Evolutionary conservation across 2,797 vertebrate species (phyloP), one percentile per base, ranked within the genome.

Genomic region (Fringilla coelebs): DNA sequence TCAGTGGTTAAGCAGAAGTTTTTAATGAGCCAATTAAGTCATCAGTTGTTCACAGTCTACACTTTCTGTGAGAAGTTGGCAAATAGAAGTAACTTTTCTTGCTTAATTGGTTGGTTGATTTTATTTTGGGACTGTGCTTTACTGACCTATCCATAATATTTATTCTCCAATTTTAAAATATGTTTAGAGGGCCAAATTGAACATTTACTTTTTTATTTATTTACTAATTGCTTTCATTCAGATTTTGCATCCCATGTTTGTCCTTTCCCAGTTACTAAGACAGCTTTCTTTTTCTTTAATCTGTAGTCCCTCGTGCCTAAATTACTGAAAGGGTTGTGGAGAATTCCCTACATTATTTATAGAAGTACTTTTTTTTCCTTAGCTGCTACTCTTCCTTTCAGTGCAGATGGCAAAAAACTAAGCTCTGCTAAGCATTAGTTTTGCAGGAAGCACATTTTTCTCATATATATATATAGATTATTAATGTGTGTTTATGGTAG

Each of bases 1-100:
- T 95, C 88, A 91, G 75, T 75, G 86, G 89, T 79, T 92, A 90
- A 91, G 87, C 52, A 87, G 87, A 83, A 87, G 75, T 67, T 95
- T 95, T 95, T 95, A 96, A 96, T 96, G 94, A 96, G 93, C 90
- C 89, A 95, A 88, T 96, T 95, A 96, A 97, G 83, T 88, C 81
- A 90, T 95, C 90, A 90, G 75, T 94, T 93, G 83, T 94, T 97
- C 93, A 62, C 80, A 93, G 84, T 41, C 92, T 95, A 78, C 78
- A 68, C 83, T 93, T 81, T 70, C 58, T 79, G 81, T 82, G 88
- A 96, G 86, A 92, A 71, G 90, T 2, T 96, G 92, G 94, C 95
- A 95, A 93, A 93, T 67, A 93, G 74, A 86, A 85, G 51, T 89
- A 85, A 96, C 89, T 95, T 95, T 49, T 86, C 73, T 88, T 91